Conservation (phyloP, 2,113 vertebrate species). For the Psettodes erumei region DNA sequence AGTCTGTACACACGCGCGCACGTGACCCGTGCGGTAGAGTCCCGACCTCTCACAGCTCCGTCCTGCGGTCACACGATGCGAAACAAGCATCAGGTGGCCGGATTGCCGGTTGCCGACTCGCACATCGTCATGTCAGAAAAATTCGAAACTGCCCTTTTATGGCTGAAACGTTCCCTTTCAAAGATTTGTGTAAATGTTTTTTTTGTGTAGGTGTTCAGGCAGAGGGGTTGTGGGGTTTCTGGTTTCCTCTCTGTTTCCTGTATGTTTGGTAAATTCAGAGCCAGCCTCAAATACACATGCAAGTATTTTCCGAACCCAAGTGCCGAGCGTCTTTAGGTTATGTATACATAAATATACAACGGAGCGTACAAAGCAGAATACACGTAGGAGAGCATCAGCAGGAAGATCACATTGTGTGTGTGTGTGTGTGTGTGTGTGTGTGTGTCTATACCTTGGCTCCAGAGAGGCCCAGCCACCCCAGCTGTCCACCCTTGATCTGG, state of each 20-base stretch:
- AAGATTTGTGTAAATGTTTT: background rate
- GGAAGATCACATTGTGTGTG: background rate
- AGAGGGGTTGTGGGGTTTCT: slow-evolving; percentile 1
- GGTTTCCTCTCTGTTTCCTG: background rate
- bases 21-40: background rate
- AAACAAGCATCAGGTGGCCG: slow-evolving; percentile 25
- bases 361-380: background rate
- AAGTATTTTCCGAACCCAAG: slow-evolving; percentile 1
- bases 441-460: slow-evolving; percentile 36
- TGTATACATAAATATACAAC: slow-evolving; percentile 10
- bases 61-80: slow-evolving; percentile 1
- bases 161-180: background rate
- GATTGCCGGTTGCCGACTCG: background rate
- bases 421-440: slow-evolving; percentile 14
- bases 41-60: background rate
- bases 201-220: background rate
- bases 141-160: background rate
- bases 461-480: slow-evolving; percentile 54
- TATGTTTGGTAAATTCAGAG: slow-evolving; percentile 29
- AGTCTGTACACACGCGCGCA: background rate
- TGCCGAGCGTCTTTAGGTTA: background rate
- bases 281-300: background rate
- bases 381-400: background rate
- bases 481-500: slow-evolving; percentile 64
- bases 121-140: background rate